Percentiles rank a stretch among this genome's conserved stretches.
These are phyloP conservation scores for Melanophora roralis DNA, from an alignment of 2,888 invertebrate species.

Conservation along the genomic window DNA sequence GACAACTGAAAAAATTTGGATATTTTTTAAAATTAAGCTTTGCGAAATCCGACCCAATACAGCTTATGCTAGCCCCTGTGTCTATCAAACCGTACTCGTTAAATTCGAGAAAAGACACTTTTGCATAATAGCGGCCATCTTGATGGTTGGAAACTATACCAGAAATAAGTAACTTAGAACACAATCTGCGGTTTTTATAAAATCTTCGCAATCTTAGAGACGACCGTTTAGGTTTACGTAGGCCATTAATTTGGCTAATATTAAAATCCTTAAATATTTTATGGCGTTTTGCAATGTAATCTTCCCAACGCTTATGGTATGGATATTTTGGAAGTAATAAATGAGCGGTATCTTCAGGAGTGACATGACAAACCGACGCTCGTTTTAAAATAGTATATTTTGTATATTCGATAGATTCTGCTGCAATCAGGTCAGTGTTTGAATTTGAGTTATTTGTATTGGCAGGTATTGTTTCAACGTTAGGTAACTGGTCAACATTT, in stretches of 20 bases:
- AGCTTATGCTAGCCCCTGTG: background rate
- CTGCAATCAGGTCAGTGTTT: no score
- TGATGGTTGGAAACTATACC: background rate
- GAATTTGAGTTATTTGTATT: no score
- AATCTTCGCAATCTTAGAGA: background rate
- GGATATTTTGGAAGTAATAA: no score
- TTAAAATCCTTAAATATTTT: background rate
- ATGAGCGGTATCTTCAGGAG: no score
- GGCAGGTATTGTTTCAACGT: background rate
- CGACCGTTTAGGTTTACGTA: background rate
- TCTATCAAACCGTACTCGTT: background rate
- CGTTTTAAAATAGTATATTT: no score
- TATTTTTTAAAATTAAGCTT: background rate
- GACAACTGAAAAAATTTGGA: background rate
- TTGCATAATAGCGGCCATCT: background rate
- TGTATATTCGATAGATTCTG: no score
- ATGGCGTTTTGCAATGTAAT: no score
- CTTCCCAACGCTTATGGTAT: no score
- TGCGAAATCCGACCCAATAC: background rate
- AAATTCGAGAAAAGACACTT: no score
- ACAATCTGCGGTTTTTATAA: background rate
- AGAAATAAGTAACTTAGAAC: background rate
- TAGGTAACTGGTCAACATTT: background rate
- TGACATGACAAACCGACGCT: no score
- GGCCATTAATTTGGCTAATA: no score